Percentiles rank a stretch among this genome's conserved stretches.
Evolutionary conservation across 2,113 vertebrate species (phyloP).

Genomic region (Brachyistius frenatus): DNA sequence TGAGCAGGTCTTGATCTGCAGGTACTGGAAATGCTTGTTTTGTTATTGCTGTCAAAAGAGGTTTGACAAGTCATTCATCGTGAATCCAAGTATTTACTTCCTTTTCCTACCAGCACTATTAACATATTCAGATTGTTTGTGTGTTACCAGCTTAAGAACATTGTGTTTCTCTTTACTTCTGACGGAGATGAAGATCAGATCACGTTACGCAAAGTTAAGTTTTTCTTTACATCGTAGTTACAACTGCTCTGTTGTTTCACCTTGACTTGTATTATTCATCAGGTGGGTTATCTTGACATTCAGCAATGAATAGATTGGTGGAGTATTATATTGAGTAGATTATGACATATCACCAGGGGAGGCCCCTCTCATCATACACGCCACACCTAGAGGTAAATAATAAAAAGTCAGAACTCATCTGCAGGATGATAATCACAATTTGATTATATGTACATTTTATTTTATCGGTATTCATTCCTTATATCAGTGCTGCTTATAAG

Average conservation of each 20-base stretch:
- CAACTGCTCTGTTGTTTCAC: background rate
- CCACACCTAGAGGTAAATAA: background rate
- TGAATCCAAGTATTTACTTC: background rate
- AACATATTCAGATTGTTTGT: background rate
- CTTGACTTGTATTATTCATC: slow-evolving; percentile 21
- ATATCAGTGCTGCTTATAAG: background rate
- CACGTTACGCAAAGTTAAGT: too few relatives aligned
- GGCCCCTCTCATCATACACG: background rate
- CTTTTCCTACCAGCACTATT: background rate
- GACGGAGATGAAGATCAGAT: background rate
- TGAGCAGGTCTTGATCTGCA: too few relatives aligned
- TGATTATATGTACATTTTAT: background rate
- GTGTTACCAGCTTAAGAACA: background rate
- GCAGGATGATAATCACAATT: background rate
- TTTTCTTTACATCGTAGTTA: background rate
- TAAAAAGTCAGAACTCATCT: background rate
- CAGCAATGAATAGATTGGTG: slow-evolving; percentile 10
- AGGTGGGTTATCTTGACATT: slow-evolving; percentile 10
- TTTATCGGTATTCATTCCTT: background rate
- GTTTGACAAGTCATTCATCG: background rate
- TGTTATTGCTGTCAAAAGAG: background rate
- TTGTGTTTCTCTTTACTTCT: slow-evolving; percentile 11
- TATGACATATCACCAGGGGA: slow-evolving; percentile 11
- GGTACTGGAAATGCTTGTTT: background rate
- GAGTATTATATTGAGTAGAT: slow-evolving; percentile 17